Base-by-base conservation (phyloP, 2,797 vertebrate species). In the Bradypus variegatus region DNA sequence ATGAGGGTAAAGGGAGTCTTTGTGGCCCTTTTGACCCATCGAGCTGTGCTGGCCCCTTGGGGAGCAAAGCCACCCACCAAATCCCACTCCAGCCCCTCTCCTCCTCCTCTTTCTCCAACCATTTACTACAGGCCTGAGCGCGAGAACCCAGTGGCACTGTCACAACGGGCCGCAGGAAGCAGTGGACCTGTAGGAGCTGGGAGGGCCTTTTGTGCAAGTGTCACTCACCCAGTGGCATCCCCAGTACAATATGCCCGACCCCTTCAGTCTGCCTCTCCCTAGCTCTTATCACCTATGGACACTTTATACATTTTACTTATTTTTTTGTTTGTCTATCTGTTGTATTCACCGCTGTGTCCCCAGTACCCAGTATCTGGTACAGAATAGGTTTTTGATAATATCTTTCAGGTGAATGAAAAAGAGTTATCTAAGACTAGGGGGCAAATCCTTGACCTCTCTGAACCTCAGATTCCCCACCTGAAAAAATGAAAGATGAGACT, bases 1-100 rank as follows among this genome's bases (percentile, higher is more conserved):
- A 62, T 70, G 48, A 77, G 48, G 10, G 29, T 89, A 94, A 93
- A 92, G 70, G 70, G 84, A 89, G 50, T 82, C 94, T 93, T 94
- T 94, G 89, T 96, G 95, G 58, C 96, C 86, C 58, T 94, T 94
- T 91, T 95, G 95, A 93, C 93, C 94, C 95, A 96, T 89, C 31
- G 16, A 83, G 84, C 31, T 94, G 79, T 91, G 83, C 83, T 81
- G 78, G 31, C 23, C 83, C 36, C 6, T 0, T 1, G 25, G 25
- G 73, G 95, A 85, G 67, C 64, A 62, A 73, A 85, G 76, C 88
- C 76, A 88, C 84, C 88, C 93, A 82, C 89, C 53, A 48, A 73
- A 19, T 38, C 36, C 92, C 45, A 48, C 94, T 69, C 60, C 41
- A 6, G 64, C 77, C 23, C 36, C 86, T 62, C 60, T 87, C 69